Evolutionary conservation across 1,140 invertebrate species (phyloP).

Genomic region (Pseudomyrmex dendroicus): DNA sequence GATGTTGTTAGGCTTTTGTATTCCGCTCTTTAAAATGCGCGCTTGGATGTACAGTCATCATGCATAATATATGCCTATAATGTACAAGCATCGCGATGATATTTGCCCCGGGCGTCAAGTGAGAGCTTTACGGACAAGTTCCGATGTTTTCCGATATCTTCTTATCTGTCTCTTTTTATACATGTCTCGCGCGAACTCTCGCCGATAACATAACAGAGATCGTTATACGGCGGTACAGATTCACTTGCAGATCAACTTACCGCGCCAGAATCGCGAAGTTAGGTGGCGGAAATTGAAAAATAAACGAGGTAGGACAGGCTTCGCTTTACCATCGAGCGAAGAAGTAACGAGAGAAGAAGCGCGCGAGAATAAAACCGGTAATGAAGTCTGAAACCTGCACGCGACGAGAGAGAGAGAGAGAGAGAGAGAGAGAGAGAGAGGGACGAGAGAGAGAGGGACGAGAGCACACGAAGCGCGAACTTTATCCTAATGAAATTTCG

Average conservation of each 20-base stretch:
- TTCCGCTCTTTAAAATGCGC: not conserved
- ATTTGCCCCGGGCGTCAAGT: not conserved
- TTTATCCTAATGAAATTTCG: constrained; percentile 34
- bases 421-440: not conserved
- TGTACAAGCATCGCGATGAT: constrained; percentile 10
- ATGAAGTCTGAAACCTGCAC: constrained; percentile 50
- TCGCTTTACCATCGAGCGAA: constrained; percentile 14
- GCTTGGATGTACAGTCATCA: not conserved
- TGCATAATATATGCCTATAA: not conserved
- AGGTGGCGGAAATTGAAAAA: constrained; percentile 48
- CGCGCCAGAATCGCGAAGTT: constrained; percentile 37
- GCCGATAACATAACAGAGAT: constrained; percentile 22
- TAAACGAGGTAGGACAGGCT: constrained; percentile 1
- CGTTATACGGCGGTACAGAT: constrained; percentile 16
- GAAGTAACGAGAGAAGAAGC: constrained; percentile 25
- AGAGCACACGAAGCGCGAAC: not conserved
- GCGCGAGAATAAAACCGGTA: constrained; percentile 34
- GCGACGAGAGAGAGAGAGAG: not conserved
- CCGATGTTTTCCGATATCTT: constrained; percentile 19
- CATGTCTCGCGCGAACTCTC: not conserved
- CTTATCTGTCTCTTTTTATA: constrained; percentile 10
- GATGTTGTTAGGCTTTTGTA: constrained; percentile 24
- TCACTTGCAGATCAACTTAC: constrained; percentile 11
- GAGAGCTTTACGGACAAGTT: constrained; percentile 6
- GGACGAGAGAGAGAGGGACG: not conserved